Evolutionary conservation across 2,113 vertebrate genomes (phyloP).

Genomic region (Syngnathus floridae): DNA sequence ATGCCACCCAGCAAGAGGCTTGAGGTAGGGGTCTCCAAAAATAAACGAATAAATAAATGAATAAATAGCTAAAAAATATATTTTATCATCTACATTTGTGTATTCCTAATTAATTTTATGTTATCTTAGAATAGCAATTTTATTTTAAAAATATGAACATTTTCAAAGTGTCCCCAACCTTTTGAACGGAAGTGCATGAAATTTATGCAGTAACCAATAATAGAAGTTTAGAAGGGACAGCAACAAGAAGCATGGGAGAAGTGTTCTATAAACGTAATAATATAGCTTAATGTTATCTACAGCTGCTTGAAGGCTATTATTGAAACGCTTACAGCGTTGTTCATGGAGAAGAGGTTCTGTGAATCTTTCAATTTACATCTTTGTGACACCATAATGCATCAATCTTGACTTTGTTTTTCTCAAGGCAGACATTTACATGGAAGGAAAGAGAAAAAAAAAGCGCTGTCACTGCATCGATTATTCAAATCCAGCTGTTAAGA

Average conservation of each 20-base stretch:
- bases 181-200: neutral
- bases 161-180: neutral
- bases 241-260: neutral
- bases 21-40: too few species aligned
- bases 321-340: neutral
- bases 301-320: neutral
- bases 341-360: neutral
- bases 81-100: too few species aligned
- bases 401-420: constrained; percentile 3
- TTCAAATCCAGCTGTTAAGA: constrained; percentile 20
- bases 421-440: constrained; percentile 16
- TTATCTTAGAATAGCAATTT: too few species aligned
- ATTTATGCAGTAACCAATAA: neutral
- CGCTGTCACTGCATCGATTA: constrained; percentile 5
- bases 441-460: neutral
- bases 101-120: too few species aligned
- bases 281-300: neutral
- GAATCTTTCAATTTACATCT: constrained; percentile 4
- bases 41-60: too few species aligned
- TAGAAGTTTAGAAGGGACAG: neutral
- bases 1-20: too few species aligned
- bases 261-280: neutral
- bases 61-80: too few species aligned
- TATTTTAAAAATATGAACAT: too few species aligned
- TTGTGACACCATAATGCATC: neutral